Base-by-base conservation (phyloP, 2,113 vertebrate genomes). In the Trinectes maculatus region DNA sequence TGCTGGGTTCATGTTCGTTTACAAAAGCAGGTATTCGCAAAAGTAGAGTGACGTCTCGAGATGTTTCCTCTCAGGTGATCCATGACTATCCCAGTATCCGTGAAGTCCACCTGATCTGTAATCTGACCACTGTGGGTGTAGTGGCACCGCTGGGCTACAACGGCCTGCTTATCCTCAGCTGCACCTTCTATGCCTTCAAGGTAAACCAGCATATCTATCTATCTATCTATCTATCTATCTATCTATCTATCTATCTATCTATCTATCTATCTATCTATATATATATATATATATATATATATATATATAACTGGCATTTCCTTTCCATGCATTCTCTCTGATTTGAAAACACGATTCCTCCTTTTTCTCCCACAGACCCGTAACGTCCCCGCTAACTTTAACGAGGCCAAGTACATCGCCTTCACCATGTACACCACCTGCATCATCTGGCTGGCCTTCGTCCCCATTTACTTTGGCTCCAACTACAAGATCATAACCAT, bases 401-500 rank as follows among this genome's bases (percentile, higher is more conserved):
- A 99, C 0, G 98, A 99, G 90, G 97, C 98, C 71, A 99, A 99
- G 82, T 99, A 99, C 52, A 99, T 99, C 5, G 98, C 98, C 83
- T 99, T 99, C 70, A 99, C 98, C 36, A 99, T 99, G 98, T 99
- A 99, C 44, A 99, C 98, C 81, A 99, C 98, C 74, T 99, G 98
- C 80, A 98, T 99, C 81, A 98, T 99, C 77, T 99, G 98, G 98
- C 89, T 99, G 85, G 98, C 98, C 71, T 99, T 99, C 49, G 97
- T 99, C 85, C 98, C 98, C 18, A 99, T 99, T 86, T 99, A 99
- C 92, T 99, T 99, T 59, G 98, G 98, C 77, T 99, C 97, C 90
- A 99, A 99, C 91, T 99, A 99, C 93, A 99, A 99, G 92, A 99
- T 99, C 85, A 98, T 99, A 91, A 99, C 98, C 68, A 99, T 98